Evolutionary conservation across 2,113 vertebrate species (phyloP), one percentile per base, ranked within the genome.

Genomic region (Apteryx mantelli): DNA sequence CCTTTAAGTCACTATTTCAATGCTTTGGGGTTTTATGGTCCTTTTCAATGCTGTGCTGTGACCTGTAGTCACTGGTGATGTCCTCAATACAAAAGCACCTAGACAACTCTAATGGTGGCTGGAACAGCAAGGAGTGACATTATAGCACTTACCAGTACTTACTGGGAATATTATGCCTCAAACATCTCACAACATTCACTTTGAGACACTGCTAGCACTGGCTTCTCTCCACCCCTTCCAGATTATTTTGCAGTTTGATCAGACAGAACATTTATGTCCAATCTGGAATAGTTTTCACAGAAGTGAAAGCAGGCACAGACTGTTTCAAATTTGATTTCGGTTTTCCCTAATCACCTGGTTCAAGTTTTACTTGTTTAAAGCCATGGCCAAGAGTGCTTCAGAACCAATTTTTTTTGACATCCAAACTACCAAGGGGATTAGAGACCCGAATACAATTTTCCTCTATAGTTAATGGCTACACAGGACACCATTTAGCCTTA

Each of bases 181-280:
- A 36, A 7, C 12, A 22, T 5, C 48, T 9, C 42, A 30, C 15
- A 10, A 28, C 13, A 3, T 7, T 42, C 20, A 14, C 19, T 24
- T 21, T 2, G 0, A n/a, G 24, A 46, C 21, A 14, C 61, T 2
- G 7, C 66, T 66, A 1, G 1, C 60, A 4, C 66, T 2, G 1
- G 20, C 44, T 30, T 32, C 38, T 58, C 24, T 38, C 13, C 30
- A 21, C 6, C 4, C 14, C 20, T 9, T 11, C 63, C 0, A 0
- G 0, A 0, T 22, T 16, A 5, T 16, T 18, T 55, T 17, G 9
- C 18, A 26, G 13, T 36, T 40, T 2, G 1, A 42, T 34, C 10
- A 14, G 55, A 32, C 32, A 58, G 86, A 32, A n/a, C 2, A 1
- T 1, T 0, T 2, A 5, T 16, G 58, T 32, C 79, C 34, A 32